Conservation (phyloP, 2,888 invertebrate species). For the Meghimatium bilineatum region DNA sequence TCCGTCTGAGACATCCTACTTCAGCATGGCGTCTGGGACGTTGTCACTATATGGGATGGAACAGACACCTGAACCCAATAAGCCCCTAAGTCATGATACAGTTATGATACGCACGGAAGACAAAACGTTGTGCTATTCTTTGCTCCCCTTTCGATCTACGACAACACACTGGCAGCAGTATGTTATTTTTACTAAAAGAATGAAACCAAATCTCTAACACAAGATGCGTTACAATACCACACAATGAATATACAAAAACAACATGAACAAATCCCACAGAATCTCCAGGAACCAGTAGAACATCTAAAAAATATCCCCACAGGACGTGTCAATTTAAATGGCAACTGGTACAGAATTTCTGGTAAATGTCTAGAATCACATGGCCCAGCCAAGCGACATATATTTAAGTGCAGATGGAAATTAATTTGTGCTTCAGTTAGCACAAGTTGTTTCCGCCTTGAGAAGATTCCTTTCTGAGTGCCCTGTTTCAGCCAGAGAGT, state of each 20-base stretch:
- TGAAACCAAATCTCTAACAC: background rate
- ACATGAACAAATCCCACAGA: background rate
- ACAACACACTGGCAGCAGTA: background rate
- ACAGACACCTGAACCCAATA: too few species aligned
- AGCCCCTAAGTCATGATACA: too few species aligned
- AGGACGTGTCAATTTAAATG: slow-evolving; percentile 13
- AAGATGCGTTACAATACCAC: background rate
- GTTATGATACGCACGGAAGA: too few species aligned
- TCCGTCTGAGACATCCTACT: too few species aligned
- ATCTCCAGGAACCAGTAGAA: background rate
- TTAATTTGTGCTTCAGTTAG: background rate
- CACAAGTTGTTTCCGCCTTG: background rate
- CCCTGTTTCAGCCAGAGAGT: background rate
- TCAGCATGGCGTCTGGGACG: too few species aligned
- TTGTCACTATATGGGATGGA: too few species aligned
- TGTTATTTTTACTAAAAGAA: background rate
- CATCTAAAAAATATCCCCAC: background rate
- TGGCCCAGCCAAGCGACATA: background rate
- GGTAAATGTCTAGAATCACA: background rate
- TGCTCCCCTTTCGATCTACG: too few species aligned
- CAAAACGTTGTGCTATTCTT: too few species aligned
- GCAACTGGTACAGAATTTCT: background rate
- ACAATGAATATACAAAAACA: background rate
- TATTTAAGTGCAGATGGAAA: background rate
- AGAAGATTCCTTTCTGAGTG: background rate